Percentiles rank a stretch among this genome's conserved stretches.
Conservation (phyloP, 2,888 invertebrate species). For the Escarpia spicata region DNA sequence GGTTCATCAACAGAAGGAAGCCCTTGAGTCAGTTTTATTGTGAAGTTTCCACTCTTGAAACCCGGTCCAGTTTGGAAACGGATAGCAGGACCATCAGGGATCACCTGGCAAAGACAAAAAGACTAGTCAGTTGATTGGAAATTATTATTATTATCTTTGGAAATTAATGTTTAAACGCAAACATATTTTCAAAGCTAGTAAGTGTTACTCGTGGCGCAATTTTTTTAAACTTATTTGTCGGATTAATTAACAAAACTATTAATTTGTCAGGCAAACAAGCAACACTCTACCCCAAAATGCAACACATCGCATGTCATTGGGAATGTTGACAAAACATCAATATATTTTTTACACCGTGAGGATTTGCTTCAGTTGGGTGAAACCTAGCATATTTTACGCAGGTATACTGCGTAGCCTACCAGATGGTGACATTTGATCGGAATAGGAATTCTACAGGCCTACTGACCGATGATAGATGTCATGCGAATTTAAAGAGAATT, state of each 20-base stretch:
- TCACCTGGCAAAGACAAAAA: constrained; percentile 2
- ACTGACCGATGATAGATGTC: too few species aligned
- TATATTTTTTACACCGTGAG: not conserved
- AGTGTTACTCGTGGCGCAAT: too few species aligned
- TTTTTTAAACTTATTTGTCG: not conserved
- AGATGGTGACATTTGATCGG: too few species aligned
- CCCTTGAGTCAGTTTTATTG: not conserved
- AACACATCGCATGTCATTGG: not conserved
- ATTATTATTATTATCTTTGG: not conserved
- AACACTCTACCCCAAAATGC: too few species aligned
- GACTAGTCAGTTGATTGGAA: not conserved
- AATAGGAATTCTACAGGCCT: too few species aligned
- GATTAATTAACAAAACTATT: not conserved
- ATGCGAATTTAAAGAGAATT: too few species aligned
- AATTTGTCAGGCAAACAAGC: not conserved
- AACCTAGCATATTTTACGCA: not conserved
- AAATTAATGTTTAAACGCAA: not conserved
- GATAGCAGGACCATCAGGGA: not conserved
- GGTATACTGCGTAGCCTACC: too few species aligned
- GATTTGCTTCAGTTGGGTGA: not conserved
- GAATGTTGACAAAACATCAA: not conserved
- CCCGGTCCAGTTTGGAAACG: not conserved
- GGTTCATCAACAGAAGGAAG: not conserved
- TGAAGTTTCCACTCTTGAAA: not conserved
- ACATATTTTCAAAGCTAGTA: too few species aligned